phyloP scores from a whole-genome alignment of 2,113 vertebrate genomes.

The Gasterosteus nipponicus region DNA sequence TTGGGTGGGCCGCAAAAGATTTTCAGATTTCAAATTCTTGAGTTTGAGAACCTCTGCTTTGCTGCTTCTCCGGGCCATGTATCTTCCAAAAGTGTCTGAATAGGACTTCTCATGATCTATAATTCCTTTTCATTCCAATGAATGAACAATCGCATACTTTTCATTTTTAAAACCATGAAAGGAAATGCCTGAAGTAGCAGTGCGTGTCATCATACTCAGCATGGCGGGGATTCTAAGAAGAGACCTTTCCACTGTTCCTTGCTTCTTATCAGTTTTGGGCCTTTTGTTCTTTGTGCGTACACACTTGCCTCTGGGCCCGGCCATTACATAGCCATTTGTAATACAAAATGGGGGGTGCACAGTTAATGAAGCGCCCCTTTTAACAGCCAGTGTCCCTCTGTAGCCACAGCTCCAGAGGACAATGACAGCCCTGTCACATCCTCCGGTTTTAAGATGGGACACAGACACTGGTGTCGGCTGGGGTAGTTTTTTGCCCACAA shows the following conservation, averaged over 20 bases:
- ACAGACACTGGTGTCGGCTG: conserved; percentile 59
- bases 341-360: conserved; percentile 55
- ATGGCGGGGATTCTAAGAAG: conserved; percentile 45
- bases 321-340: conserved; percentile 61
- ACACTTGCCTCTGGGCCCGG: conserved; percentile 25
- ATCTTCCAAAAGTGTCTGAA: not conserved
- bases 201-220: conserved; percentile 47
- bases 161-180: conserved; percentile 53
- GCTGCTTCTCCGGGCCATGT: not conserved
- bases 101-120: not conserved
- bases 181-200: conserved; percentile 53
- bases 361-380: conserved; percentile 68
- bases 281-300: conserved; percentile 62
- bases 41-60: not conserved
- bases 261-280: conserved; percentile 48
- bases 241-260: conserved; percentile 35
- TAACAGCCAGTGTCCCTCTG: conserved; percentile 48
- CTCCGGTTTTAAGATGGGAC: conserved; percentile 44
- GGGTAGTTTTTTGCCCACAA: conserved; percentile 51
- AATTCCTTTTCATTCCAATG: conserved; percentile 25
- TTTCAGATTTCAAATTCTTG: too few species aligned
- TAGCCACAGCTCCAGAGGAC: conserved; percentile 42
- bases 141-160: conserved; percentile 66
- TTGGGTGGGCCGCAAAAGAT: too few species aligned
- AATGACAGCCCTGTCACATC: conserved; percentile 70